Evolutionary conservation across 2,797 vertebrate species (phyloP).

Genomic region (Cossypha caffra): DNA sequence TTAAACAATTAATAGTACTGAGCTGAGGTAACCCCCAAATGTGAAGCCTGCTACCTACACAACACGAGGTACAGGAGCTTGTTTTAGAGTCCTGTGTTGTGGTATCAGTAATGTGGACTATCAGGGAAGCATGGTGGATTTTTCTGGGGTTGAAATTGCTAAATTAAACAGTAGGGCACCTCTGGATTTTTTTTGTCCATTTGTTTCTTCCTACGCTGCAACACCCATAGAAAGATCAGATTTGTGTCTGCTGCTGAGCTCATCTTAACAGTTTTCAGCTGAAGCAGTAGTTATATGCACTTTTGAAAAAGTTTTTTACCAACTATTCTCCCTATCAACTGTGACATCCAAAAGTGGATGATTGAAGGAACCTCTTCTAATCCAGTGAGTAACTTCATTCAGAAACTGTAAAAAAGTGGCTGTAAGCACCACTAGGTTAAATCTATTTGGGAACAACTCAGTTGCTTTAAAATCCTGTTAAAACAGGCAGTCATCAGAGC

Average conservation of each 20-base stretch:
- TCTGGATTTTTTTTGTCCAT: background rate
- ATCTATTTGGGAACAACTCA: constrained; percentile 40
- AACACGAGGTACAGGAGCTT: background rate
- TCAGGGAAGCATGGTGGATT: background rate
- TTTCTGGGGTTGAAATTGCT: constrained; percentile 48
- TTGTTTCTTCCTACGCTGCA: background rate
- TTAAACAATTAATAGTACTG: background rate
- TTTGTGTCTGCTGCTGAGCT: background rate
- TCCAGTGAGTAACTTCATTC: background rate
- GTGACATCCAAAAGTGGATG: constrained; percentile 42
- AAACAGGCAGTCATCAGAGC: background rate
- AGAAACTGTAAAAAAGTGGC: background rate
- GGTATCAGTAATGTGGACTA: background rate
- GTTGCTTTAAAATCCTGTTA: constrained; percentile 42
- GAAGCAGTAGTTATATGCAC: constrained; percentile 20
- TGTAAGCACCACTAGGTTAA: constrained; percentile 20
- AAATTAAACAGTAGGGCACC: background rate
- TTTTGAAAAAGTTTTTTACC: background rate
- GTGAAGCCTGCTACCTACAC: background rate
- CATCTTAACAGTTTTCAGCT: constrained; percentile 44
- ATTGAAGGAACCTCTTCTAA: constrained; percentile 14
- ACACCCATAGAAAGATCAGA: constrained; percentile 1
- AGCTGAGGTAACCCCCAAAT: background rate
- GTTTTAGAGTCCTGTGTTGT: background rate
- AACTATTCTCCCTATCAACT: background rate